These are phyloP conservation scores for Bombus breviceps DNA, from an alignment of 1,140 invertebrate species.

Conservation along the genomic window DNA sequence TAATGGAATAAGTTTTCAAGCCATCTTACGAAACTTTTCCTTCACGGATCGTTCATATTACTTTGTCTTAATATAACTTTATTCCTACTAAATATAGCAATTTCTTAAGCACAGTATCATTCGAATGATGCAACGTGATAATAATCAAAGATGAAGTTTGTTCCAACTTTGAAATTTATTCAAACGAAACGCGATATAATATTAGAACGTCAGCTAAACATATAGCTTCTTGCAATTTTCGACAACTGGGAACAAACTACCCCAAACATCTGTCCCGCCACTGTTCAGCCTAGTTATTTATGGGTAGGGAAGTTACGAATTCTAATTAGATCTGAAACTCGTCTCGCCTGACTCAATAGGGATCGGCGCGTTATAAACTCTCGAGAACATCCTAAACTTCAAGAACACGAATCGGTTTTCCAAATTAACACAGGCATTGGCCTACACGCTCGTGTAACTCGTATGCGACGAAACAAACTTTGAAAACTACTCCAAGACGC, in stretches of 20 bases:
- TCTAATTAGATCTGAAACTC: constrained; percentile 6
- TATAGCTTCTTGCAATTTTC: neutral
- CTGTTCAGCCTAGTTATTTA: constrained; percentile 19
- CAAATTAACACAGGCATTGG: neutral
- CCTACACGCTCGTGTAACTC: neutral
- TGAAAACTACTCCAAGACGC: too few species aligned
- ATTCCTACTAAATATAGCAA: too few species aligned
- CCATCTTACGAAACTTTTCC: too few species aligned
- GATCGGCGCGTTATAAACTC: neutral
- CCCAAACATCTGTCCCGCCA: neutral
- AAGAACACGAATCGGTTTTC: constrained; percentile 4
- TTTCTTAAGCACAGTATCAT: too few species aligned
- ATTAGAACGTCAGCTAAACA: neutral
- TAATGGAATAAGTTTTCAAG: neutral
- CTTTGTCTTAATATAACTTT: too few species aligned
- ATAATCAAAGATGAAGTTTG: too few species aligned
- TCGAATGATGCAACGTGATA: too few species aligned
- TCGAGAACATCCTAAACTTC: neutral
- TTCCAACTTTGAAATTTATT: too few species aligned
- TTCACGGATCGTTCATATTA: too few species aligned
- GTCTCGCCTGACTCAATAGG: neutral
- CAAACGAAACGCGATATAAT: neutral
- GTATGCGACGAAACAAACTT: neutral
- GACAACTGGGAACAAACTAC: neutral
- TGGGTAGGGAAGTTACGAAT: neutral